Evolutionary conservation across 2,113 vertebrate species (phyloP).

Genomic region (Thalassarche chlororhynchos): DNA sequence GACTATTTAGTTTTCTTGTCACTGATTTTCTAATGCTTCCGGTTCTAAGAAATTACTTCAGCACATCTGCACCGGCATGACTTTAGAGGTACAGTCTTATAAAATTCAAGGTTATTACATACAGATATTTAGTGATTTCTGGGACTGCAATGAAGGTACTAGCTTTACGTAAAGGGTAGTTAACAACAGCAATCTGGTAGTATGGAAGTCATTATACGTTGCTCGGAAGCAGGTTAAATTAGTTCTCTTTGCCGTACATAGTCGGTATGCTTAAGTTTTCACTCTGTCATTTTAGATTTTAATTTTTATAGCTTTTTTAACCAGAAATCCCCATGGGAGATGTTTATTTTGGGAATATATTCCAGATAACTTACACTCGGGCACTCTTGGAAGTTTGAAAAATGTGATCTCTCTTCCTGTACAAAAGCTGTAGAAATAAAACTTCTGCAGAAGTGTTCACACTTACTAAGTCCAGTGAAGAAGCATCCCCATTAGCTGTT

Average conservation of each 20-base stretch:
- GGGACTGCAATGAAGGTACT: neutral
- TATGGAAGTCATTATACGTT: neutral
- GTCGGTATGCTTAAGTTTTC: neutral
- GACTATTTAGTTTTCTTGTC: neutral
- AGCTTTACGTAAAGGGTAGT: neutral
- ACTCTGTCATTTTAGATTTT: neutral
- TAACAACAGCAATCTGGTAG: neutral
- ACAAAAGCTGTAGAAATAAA: neutral
- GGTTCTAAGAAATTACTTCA: neutral
- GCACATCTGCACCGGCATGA: rapidly evolving
- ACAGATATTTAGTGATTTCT: neutral
- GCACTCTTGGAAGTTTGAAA: neutral
- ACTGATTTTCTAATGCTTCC: neutral
- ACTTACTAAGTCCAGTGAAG: neutral
- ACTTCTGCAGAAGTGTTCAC: neutral
- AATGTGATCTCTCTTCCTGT: neutral
- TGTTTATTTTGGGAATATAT: neutral
- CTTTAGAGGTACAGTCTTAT: neutral
- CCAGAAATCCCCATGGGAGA: neutral
- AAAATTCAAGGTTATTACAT: neutral
- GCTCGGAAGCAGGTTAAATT: neutral
- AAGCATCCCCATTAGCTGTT: neutral
- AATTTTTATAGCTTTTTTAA: neutral
- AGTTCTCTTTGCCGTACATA: neutral
- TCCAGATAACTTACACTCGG: neutral